These are phyloP conservation scores for Melanotaenia parkinsoni DNA, from an alignment of 2,797 vertebrate genomes.

Conservation along the genomic window DNA sequence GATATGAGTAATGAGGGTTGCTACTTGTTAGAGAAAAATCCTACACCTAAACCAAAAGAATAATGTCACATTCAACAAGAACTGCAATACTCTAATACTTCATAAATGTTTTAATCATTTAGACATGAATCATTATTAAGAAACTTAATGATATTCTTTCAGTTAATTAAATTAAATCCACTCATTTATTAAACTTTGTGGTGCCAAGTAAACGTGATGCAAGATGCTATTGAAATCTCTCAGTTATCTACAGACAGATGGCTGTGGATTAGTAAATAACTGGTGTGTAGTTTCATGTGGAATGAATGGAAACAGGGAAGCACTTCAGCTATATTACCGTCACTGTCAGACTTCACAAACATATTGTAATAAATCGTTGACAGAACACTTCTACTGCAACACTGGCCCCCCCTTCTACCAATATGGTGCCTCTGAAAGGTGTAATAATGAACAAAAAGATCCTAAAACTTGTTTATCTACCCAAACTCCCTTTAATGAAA, in stretches of 20 bases:
- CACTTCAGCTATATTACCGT: constrained; percentile 35
- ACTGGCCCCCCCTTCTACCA: constrained; percentile 29
- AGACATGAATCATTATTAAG: constrained; percentile 83
- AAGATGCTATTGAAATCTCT: constrained; percentile 71
- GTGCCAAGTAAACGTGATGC: constrained; percentile 69
- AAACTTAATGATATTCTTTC: constrained; percentile 79
- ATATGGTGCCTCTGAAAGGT: constrained; percentile 36
- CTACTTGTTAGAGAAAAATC: constrained; percentile 59
- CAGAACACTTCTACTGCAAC: constrained; percentile 8
- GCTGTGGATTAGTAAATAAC: constrained; percentile 71
- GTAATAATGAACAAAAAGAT: not conserved
- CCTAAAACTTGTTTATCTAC: constrained; percentile 9
- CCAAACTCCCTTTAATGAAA: constrained; percentile 28
- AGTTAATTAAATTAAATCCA: constrained; percentile 78
- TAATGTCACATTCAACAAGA: constrained; percentile 71
- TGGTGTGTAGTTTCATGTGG: constrained; percentile 49
- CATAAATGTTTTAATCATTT: constrained; percentile 82
- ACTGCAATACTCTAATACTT: constrained; percentile 74
- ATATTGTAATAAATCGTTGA: constrained; percentile 6
- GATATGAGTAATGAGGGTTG: constrained; percentile 70
- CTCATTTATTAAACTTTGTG: constrained; percentile 55
- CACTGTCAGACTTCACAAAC: constrained; percentile 36
- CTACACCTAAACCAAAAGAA: constrained; percentile 64
- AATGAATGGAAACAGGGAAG: constrained; percentile 51
- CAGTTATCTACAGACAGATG: constrained; percentile 79